Evolutionary conservation across 2,888 invertebrate species (phyloP), one percentile per base, ranked within the genome.

Genomic region (Stomorhina lunata): DNA sequence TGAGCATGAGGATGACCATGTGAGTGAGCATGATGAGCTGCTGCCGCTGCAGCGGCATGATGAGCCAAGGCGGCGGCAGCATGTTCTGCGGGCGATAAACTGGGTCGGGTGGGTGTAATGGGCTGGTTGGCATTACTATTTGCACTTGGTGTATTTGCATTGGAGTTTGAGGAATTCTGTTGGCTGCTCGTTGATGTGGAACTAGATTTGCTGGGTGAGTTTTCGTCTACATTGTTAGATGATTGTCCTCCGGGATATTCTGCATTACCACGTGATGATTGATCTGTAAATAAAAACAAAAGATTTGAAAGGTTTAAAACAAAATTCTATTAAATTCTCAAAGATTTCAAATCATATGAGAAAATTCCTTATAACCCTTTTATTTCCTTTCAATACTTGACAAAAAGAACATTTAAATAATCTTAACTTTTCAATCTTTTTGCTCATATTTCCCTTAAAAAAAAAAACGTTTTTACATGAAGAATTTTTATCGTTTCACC

Each of bases 141-240:
- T 34, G 84, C 40, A 50, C 75, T 84, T 45, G 81, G 40, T 37
- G 77, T 82, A 7, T 32, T 40, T 2, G 77, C 45, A 43, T 78
- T 63, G 0, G 83, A 73, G 50, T 48, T 57, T n/a, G 75, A 71
- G n/a, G 79, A 79, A 53, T 82, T 82, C 25, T 79, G 75, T 79
- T 82, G 82, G 66, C 82, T 82, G 12, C 75, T 71, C 10, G 79
- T 53, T 59, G 80, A 78, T 6, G 84, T 83, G 71, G 86, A 77
- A 43, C 85, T 84, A 72, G 84, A 84, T 84, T 89, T 89, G 61
- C 85, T 88, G 3, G 89, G 89, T 55, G 90, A 88, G 53, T 89
- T 89, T 75, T 88, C 88, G 34, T 89, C 89, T 29, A 86, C 85
- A 68, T 87, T 89, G 78, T 86, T 85, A n/a, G n/a, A n/a, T n/a